These are phyloP conservation scores for Tyria jacobaeae DNA, from an alignment of 2,888 invertebrate species.

Conservation along the genomic window DNA sequence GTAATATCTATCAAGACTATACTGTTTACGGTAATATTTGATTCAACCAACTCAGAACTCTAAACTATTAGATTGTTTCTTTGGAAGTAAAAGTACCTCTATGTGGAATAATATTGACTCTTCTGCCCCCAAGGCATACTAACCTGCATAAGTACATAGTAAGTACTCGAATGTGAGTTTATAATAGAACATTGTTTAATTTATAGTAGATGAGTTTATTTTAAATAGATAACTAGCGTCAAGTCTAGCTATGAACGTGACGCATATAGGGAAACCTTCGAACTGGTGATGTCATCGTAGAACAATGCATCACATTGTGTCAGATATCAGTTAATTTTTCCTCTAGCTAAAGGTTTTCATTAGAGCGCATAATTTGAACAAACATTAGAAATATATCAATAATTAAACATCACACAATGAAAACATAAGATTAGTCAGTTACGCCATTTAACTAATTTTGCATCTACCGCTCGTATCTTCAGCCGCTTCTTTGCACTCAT, in stretches of 20 bases:
- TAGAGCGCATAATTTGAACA: slow-evolving; percentile 7
- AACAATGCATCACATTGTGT: slow-evolving; percentile 5
- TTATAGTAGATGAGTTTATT: background rate
- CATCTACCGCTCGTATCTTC: slow-evolving; percentile 57
- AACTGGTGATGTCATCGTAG: slow-evolving; percentile 18
- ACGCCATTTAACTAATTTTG: slow-evolving; percentile 7
- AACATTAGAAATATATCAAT: slow-evolving; percentile 14
- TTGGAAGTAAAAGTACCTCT: background rate
- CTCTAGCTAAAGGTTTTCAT: slow-evolving; percentile 22
- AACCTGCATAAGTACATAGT: background rate
- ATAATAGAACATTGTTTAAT: background rate
- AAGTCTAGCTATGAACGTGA: slow-evolving; percentile 15
- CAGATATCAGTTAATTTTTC: slow-evolving; percentile 7
- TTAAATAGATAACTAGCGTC: slow-evolving; percentile 3
- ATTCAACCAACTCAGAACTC: too few relatives aligned
- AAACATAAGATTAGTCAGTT: slow-evolving; percentile 7
- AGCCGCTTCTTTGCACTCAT: slow-evolving; percentile 45
- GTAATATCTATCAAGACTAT: background rate
- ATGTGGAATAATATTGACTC: background rate
- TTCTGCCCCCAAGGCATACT: background rate
- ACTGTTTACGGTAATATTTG: too few relatives aligned
- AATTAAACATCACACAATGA: slow-evolving; percentile 8
- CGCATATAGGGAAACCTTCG: slow-evolving; percentile 19
- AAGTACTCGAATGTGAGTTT: background rate
- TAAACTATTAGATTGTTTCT: background rate